Base-by-base conservation (phyloP, 2,888 invertebrate species). In the Caenorhabditis sp. region DNA sequence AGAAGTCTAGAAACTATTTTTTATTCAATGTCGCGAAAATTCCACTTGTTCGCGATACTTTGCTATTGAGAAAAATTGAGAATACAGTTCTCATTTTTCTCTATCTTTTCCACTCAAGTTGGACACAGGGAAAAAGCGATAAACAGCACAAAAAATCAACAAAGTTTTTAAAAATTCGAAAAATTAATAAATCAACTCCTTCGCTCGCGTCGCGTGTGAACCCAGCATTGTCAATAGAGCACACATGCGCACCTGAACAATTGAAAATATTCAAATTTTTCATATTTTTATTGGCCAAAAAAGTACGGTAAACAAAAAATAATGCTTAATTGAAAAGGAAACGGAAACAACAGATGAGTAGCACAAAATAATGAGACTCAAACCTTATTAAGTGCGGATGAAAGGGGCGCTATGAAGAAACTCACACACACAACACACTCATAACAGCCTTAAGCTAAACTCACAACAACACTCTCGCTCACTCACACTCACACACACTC, bases 401-500 rank as follows among this genome's bases (percentile, higher is more conserved):
- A 61, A 51, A 61, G 6, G 19, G 50, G 31, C n/a, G n/a, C n/a
- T 21, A 24, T 23, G 6, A 54, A 36, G 54, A 36, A 36, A 61
- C 57, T 51, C 49, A 67, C 62, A 67, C 53, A 57, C 26, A 26
- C 59, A 54, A 57, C 26, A 26, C 59, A 54, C 54, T 24, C 53
- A 53, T 4, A 53, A 53, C 19, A n/a, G 17, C 50, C 50, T 50
- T 8, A 50, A 50, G 17, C 17, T 50, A 50, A 14, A 51, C 54
- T 17, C 54, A 68, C 43, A 31, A 51, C 59, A 63, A n/a, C n/a
- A n/a, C n/a, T n/a, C n/a, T n/a, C 61, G 31, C 64, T 54, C 50
- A 53, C 65, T 58, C 66, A 66, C 66, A 58, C 59, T 61, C 66
- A 66, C 64, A 43, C 58, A 59, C 66, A 63, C 43, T 64, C 71